Conservation (phyloP, 2,797 vertebrate genomes). For the Euphonia xanthogaster region DNA sequence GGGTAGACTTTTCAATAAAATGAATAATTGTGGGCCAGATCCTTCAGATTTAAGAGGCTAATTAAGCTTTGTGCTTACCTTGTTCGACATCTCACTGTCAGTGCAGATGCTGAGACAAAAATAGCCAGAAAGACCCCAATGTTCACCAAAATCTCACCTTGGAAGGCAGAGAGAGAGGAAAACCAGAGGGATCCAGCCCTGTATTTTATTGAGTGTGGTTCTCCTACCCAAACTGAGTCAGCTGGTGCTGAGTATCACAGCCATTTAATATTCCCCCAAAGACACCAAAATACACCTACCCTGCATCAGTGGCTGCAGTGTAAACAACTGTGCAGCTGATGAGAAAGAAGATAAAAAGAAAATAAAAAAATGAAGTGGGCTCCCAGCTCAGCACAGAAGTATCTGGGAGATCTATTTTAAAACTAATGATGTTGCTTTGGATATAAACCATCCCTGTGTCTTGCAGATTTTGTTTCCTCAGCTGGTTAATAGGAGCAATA, state of each 20-base stretch:
- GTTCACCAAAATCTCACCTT: not conserved
- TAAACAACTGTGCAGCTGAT: not conserved
- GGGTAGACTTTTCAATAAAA: not conserved
- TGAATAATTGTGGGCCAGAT: not conserved
- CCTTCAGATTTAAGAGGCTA: not conserved
- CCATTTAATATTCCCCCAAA: not conserved
- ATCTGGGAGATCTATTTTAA: not conserved
- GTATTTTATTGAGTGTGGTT: not conserved
- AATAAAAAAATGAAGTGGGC: not conserved
- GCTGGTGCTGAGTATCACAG: not conserved
- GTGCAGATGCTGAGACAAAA: not conserved
- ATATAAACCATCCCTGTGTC: not conserved
- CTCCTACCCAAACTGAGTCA: not conserved
- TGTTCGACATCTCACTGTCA: rapidly evolving
- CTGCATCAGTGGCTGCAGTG: not conserved
- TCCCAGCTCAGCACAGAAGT: not conserved
- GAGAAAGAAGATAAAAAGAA: not conserved
- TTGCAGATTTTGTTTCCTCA: not conserved
- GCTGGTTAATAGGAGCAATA: slow-evolving; percentile 3
- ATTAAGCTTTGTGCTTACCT: not conserved
- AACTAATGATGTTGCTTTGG: not conserved
- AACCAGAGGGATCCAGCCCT: not conserved
- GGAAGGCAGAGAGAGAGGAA: not conserved
- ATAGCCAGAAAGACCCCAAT: not conserved
- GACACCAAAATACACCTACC: not conserved